These are phyloP conservation scores for Lordiphosa clarofinis DNA, from an alignment of 1,140 invertebrate species.

Conservation along the genomic window DNA sequence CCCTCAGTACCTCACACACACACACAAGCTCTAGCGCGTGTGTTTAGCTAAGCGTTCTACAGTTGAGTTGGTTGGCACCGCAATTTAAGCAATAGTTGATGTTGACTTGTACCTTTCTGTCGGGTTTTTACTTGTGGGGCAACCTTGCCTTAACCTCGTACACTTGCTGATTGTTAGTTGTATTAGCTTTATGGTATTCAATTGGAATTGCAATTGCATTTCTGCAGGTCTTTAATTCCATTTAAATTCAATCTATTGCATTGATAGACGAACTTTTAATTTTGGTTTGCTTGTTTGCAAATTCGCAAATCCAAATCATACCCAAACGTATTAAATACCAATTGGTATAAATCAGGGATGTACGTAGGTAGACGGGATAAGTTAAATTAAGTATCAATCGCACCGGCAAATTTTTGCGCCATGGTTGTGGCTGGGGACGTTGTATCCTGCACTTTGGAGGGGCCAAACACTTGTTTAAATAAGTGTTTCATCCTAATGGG, in stretches of 20 bases:
- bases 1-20: not conserved
- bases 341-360: too few species aligned
- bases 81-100: constrained; percentile 31
- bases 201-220: constrained; percentile 18
- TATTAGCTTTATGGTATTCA: constrained; percentile 2
- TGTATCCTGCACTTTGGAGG: too few species aligned
- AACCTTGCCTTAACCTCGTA: not conserved
- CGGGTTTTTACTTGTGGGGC: not conserved
- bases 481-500: too few species aligned
- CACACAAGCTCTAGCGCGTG: not conserved
- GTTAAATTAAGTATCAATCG: too few species aligned
- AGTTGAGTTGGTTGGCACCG: constrained; percentile 12
- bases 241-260: constrained; percentile 6
- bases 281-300: too few species aligned
- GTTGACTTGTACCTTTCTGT: constrained; percentile 2
- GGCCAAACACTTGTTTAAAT: too few species aligned
- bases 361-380: too few species aligned
- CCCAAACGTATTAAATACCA: too few species aligned
- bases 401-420: too few species aligned
- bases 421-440: too few species aligned
- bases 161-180: not conserved
- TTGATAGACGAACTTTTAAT: too few species aligned
- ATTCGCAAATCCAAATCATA: too few species aligned
- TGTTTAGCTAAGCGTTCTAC: not conserved
- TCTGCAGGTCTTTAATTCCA: constrained; percentile 16